Evolutionary conservation across 2,888 invertebrate genomes (phyloP), one percentile per base, ranked within the genome.

Genomic region (Latheticus oryzae): DNA sequence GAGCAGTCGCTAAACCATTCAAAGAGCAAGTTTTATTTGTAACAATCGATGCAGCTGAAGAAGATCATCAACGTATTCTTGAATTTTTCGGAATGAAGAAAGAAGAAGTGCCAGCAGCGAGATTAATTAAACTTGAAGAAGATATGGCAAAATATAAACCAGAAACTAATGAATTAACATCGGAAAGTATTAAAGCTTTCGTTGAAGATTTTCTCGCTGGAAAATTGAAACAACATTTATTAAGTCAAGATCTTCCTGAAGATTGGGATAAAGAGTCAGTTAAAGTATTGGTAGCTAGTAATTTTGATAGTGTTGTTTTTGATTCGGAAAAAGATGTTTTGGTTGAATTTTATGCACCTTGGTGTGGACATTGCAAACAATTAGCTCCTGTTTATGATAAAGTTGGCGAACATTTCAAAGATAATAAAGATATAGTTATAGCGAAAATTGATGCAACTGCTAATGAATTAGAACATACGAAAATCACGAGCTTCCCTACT

Each of bases 81-180:
- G 99, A 99, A 82, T 99, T 97, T 93, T 99, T 99, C 81, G 98
- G 97, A 70, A 68, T 74, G 69, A 93, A 91, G 82, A 91, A 93
- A 79, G 91, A 92, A n/a, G 95, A 95, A 76, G 87, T 91, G 7
- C 95, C 95, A 4, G 87, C 91, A 1, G 90, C 95, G 73, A 88
- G 97, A 69, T 84, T 99, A 64, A 98, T 99, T 78, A 91, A 90
- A 64, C 83, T 99, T 63, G 96, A 96, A 79, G 95, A 97, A 72
- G 96, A 97, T 77, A 97, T 97, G 96, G 90, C 92, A 75, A 97
- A 97, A 79, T 99, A 91, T 86, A 98, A 97, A 81, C 98, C 98
- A 16, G 84, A 87, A 42, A 86, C 82, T 60, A 77, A 87, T 58
- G 92, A 92, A 54, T 79, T 93, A 48, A 81, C 82, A 28, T 83